Evolutionary conservation across 1,140 invertebrate genomes (phyloP), one percentile per base, ranked within the genome.

Genomic region (Cylas formicarius): DNA sequence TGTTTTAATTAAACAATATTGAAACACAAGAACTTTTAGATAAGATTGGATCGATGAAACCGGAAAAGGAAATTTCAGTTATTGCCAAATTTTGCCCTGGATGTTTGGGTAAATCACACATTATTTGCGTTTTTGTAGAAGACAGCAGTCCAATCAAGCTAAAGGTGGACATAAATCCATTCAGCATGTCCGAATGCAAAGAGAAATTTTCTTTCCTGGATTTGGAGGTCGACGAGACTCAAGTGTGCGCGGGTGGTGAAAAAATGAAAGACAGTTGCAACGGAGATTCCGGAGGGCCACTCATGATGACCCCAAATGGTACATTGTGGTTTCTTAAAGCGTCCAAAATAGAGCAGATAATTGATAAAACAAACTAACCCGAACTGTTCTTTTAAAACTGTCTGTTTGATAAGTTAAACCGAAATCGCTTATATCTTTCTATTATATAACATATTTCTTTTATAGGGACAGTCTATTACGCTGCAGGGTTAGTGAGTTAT

Each of bases 251-350:
- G 0, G 73, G 72, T 0, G 72, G 69, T 3, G 56, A 50, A 4
- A 34, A 51, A 4, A 55, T 62, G 0, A 63, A 68, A 40, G 73
- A 76, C 46, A 67, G 72, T 0, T 78, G 76, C 55, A 53, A 63
- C 17, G 76, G 76, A 0, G 78, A 80, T 56, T 76, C 74, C 27
- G 77, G 78, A 27, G 77, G 77, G 9, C 73, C 77, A 2, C 52
- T 78, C 8, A 77, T 78, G 76, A 44, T 58, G 18, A 6, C 11
- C 27, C 17, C 19, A 3, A 44, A 52, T 39, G 41, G 37, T 28
- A 11, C 20, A 9, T 4, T n/a, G 3, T 11, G 28, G 7, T 10
- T 31, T 31, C 18, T 4, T 11, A 31, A 31, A 31, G 5, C 17
- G 29, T 31, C 4, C 17, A 5, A 31, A 13, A 31, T 31, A n/a